phyloP scores from a whole-genome alignment of 1,140 invertebrate genomes.

The Lepeophtheirus salmonis region DNA sequence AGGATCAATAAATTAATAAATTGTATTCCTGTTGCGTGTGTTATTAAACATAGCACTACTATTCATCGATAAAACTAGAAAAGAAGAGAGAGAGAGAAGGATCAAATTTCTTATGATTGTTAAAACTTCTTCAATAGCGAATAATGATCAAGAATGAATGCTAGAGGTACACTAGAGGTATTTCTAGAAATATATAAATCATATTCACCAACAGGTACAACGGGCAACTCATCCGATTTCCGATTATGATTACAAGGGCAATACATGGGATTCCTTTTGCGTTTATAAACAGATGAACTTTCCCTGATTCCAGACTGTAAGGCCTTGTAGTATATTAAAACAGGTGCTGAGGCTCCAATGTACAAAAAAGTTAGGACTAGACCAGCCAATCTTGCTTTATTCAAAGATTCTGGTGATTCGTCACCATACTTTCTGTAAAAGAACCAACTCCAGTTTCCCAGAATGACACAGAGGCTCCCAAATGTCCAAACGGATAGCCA shows the following conservation, averaged over 20 bases:
- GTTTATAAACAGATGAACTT: neutral
- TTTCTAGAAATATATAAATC: too few species aligned
- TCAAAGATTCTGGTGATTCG: neutral
- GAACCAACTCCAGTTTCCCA: conserved; percentile 1
- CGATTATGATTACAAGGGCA: neutral
- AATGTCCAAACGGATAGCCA: conserved; percentile 4
- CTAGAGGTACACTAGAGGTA: too few species aligned
- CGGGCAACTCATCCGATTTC: neutral
- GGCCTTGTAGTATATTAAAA: neutral
- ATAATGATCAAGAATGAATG: too few species aligned
- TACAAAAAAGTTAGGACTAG: neutral
- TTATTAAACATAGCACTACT: too few species aligned
- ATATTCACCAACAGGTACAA: neutral
- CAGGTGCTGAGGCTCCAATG: neutral
- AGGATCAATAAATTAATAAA: too few species aligned
- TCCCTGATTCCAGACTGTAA: neutral
- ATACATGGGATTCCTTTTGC: neutral
- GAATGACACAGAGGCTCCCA: neutral
- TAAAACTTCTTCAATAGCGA: too few species aligned
- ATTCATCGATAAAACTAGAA: too few species aligned
- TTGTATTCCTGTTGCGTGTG: too few species aligned
- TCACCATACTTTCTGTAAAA: neutral
- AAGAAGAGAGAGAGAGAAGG: too few species aligned
- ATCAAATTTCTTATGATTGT: too few species aligned
- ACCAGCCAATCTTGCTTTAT: neutral